Evolutionary conservation across 2,113 vertebrate genomes (phyloP).

Genomic region (Prietella phreatophila): DNA sequence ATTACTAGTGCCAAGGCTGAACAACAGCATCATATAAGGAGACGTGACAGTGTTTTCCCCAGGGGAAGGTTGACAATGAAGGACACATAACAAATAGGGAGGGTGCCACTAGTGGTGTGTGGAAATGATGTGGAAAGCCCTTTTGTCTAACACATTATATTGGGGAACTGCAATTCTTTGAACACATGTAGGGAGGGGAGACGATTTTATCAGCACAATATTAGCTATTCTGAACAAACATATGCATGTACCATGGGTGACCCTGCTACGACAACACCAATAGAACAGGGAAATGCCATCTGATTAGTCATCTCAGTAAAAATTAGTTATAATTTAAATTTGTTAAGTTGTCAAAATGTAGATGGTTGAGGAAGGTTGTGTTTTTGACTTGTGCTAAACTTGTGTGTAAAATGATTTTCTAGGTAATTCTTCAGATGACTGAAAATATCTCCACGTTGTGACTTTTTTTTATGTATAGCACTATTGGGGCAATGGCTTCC

Average conservation of each 20-base stretch:
- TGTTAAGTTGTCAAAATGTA: too few relatives aligned
- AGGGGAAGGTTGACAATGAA: conserved; percentile 70
- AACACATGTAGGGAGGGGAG: background rate
- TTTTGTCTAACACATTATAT: background rate
- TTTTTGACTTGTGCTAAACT: background rate
- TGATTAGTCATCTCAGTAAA: background rate
- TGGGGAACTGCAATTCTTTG: background rate
- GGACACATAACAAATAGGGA: conserved; percentile 56
- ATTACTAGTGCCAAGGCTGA: conserved; percentile 65
- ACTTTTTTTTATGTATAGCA: too few relatives aligned
- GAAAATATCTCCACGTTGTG: too few relatives aligned
- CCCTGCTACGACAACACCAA: background rate
- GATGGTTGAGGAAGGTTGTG: too few relatives aligned
- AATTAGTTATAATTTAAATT: too few relatives aligned
- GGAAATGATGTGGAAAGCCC: conserved; percentile 39
- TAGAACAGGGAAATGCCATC: background rate
- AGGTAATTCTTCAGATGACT: too few relatives aligned
- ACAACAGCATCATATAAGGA: conserved; percentile 62
- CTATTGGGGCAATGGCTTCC: too few relatives aligned
- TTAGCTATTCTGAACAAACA: background rate
- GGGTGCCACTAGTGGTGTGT: background rate
- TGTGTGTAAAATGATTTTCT: background rate
- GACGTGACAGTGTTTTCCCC: conserved; percentile 73
- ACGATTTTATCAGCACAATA: background rate
- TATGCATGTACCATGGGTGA: background rate